A percentile compares a stretch with the other conserved stretches of the same genome.
Evolutionary conservation across 2,888 invertebrate species (phyloP).

Genomic region (Cremastinae sp.): DNA sequence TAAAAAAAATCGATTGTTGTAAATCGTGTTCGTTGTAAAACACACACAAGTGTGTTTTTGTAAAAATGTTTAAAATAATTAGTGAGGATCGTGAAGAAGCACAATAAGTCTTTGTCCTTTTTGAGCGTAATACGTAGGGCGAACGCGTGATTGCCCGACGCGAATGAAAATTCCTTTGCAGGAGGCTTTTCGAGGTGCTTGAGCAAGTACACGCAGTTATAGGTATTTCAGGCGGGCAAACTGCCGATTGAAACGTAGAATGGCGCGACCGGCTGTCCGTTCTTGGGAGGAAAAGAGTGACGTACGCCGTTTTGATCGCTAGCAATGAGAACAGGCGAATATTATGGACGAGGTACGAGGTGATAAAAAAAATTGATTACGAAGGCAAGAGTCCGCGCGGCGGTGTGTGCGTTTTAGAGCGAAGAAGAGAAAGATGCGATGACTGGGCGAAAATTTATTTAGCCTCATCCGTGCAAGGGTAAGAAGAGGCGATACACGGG

Average conservation of each 20-base stretch:
- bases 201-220: too few relatives aligned
- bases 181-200: not conserved
- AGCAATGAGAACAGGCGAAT: too few relatives aligned
- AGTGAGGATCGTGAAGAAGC: not conserved
- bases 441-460: slow-evolving; percentile 42
- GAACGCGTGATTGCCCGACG: slow-evolving; percentile 49
- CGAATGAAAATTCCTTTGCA: slow-evolving; percentile 6
- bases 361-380: too few relatives aligned
- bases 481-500: slow-evolving; percentile 46
- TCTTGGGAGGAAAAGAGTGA: too few relatives aligned
- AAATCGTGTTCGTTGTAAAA: too few relatives aligned
- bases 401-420: slow-evolving; percentile 21
- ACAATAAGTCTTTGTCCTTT: slow-evolving; percentile 51
- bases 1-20: not conserved
- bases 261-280: too few relatives aligned
- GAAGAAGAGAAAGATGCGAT: slow-evolving; percentile 4
- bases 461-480: slow-evolving; percentile 55
- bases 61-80: too few relatives aligned
- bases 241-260: too few relatives aligned
- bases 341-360: too few relatives aligned
- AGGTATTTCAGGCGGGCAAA: too few relatives aligned
- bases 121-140: slow-evolving; percentile 43
- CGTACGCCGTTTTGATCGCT: too few relatives aligned
- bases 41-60: too few relatives aligned
- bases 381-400: slow-evolving; percentile 11